Evolutionary conservation across 1,140 invertebrate genomes (phyloP).

Genomic region (Listronotus bonariensis): DNA sequence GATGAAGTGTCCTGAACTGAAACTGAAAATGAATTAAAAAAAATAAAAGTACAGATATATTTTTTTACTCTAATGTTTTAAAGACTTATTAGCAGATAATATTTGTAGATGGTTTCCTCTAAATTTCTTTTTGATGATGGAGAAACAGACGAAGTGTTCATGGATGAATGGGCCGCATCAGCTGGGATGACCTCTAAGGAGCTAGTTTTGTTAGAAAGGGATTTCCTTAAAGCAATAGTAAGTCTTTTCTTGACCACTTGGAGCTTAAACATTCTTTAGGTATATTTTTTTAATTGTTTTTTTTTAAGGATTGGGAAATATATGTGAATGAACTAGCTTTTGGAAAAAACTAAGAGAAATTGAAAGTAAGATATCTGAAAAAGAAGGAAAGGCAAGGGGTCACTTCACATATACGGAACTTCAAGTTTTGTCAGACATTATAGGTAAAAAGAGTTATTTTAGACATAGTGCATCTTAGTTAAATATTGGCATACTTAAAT

Average conservation of each 20-base stretch:
- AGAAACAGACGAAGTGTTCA: constrained; percentile 85
- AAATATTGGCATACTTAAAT: too few species aligned
- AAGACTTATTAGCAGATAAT: background rate
- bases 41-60: too few species aligned
- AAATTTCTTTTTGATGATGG: constrained; percentile 94
- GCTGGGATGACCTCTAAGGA: constrained; percentile 73
- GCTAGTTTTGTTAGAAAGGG: constrained; percentile 82
- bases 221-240: constrained; percentile 91
- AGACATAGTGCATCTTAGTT: too few species aligned
- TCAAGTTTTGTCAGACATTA: constrained; percentile 63
- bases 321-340: constrained; percentile 72
- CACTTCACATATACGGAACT: constrained; percentile 89
- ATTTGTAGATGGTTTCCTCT: constrained; percentile 86
- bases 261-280: too few species aligned
- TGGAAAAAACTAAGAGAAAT: constrained; percentile 70
- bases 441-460: constrained; percentile 32
- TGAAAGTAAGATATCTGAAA: constrained; percentile 71
- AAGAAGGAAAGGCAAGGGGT: constrained; percentile 70
- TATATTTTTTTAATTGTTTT: constrained; percentile 30
- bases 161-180: constrained; percentile 86
- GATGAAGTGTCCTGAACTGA: too few species aligned
- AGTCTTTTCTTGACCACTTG: constrained; percentile 54
- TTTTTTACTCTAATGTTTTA: too few species aligned
- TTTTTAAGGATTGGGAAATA: constrained; percentile 80
- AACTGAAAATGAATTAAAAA: too few species aligned